Evolutionary conservation across 23 tunicate species (phyloP).

Genomic region (Halocynthia roretzi): DNA sequence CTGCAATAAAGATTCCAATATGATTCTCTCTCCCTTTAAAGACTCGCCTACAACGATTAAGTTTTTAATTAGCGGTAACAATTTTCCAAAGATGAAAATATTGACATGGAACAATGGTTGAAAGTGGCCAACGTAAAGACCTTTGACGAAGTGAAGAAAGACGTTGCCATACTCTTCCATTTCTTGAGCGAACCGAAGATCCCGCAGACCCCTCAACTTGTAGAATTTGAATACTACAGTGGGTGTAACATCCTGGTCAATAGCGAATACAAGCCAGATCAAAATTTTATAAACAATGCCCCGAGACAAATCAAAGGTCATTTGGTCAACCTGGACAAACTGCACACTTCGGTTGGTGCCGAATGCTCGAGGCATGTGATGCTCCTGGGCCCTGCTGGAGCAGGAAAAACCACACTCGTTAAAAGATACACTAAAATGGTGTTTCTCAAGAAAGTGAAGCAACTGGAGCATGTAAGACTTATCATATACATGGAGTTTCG

Average conservation of each 20-base stretch:
- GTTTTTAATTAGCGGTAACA: too few species aligned
- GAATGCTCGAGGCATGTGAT: slow-evolving; percentile 1
- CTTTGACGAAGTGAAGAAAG: background rate
- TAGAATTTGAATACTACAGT: slow-evolving; percentile 7
- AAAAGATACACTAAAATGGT: slow-evolving; percentile 4
- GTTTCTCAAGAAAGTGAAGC: background rate
- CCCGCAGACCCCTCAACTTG: slow-evolving; percentile 2
- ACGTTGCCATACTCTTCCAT: slow-evolving; percentile 3
- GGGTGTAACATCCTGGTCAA: background rate
- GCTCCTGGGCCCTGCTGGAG: slow-evolving; percentile 4
- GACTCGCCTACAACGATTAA: too few species aligned
- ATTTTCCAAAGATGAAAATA: background rate
- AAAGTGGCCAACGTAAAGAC: background rate
- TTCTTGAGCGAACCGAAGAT: slow-evolving; percentile 3
- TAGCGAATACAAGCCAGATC: background rate
- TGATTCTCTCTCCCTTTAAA: too few species aligned
- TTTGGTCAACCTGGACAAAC: background rate
- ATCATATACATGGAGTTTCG: slow-evolving; percentile 5
- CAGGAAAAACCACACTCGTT: slow-evolving; percentile 13
- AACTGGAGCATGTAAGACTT: background rate
- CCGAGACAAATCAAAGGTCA: slow-evolving; percentile 2
- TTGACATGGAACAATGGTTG: background rate
- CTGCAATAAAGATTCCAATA: too few species aligned
- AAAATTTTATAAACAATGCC: background rate
- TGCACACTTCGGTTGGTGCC: background rate